A percentile compares a stretch with the other conserved stretches of the same genome.
phyloP scores from a whole-genome alignment of 2,888 invertebrate species.

The Zaprionus bogoriensis region DNA sequence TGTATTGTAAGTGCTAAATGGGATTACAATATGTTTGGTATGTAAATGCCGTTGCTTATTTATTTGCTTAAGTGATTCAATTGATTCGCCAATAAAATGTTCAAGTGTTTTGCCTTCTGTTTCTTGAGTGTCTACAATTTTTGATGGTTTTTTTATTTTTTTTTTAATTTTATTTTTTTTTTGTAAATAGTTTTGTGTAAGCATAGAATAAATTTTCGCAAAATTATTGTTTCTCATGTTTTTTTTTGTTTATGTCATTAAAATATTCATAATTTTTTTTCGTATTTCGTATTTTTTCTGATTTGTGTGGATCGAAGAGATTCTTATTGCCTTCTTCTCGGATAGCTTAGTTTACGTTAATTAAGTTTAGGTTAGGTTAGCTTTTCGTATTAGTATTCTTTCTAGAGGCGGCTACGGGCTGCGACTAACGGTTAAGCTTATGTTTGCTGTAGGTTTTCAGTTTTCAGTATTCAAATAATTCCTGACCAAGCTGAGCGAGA shows the following conservation, averaged over 20 bases:
- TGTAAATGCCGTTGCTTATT: conserved; percentile 40
- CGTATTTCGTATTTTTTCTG: neutral
- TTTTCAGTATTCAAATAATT: conserved; percentile 3
- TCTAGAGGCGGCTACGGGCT: conserved; percentile 35
- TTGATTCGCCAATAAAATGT: conserved; percentile 73
- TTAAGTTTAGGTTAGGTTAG: conserved; percentile 14
- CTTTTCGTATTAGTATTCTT: conserved; percentile 10
- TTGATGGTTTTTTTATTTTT: conserved; percentile 2
- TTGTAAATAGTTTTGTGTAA: conserved; percentile 59
- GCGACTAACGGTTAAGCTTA: conserved; percentile 16
- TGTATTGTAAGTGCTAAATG: conserved; percentile 64
- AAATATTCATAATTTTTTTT: conserved; percentile 1
- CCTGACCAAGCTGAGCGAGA: conserved; percentile 13
- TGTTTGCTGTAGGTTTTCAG: conserved; percentile 2
- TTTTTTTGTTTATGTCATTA: neutral
- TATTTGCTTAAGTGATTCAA: conserved; percentile 44
- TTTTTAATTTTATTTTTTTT: conserved; percentile 29
- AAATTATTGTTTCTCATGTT: conserved; percentile 60
- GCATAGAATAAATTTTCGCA: conserved; percentile 61
- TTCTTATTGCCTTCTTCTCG: conserved; percentile 1
- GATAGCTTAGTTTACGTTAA: conserved; percentile 20
- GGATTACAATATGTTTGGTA: conserved; percentile 55
- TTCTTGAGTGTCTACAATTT: conserved; percentile 13
- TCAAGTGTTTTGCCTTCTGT: conserved; percentile 43
- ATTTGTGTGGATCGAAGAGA: too few relatives aligned